Evolutionary conservation across 2,113 vertebrate genomes (phyloP).

Genomic region (Chaenocephalus aceratus): DNA sequence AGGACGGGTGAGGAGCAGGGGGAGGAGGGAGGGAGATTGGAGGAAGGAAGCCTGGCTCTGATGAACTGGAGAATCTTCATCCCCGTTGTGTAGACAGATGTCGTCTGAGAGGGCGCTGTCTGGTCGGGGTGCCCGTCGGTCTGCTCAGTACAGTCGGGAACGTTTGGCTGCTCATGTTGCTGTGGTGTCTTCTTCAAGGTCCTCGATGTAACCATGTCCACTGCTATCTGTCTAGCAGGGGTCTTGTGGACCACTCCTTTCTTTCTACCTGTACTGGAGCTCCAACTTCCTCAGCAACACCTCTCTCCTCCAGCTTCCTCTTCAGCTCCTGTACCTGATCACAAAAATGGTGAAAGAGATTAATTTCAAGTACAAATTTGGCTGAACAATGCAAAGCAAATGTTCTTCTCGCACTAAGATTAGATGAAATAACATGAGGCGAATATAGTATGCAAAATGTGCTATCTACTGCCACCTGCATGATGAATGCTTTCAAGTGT

Average conservation of each 20-base stretch:
- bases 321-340: constrained; percentile 88
- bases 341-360: background rate
- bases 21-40: constrained; percentile 83
- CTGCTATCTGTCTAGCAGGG: constrained; percentile 26
- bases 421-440: background rate
- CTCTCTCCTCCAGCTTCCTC: constrained; percentile 74
- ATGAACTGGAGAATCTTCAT: constrained; percentile 54
- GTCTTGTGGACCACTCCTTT: constrained; percentile 57
- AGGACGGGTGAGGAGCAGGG: constrained; percentile 88
- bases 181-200: constrained; percentile 61
- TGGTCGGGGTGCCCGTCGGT: constrained; percentile 46
- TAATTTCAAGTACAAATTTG: background rate
- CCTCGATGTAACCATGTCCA: constrained; percentile 60
- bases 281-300: background rate
- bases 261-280: constrained; percentile 33
- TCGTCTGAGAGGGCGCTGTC: constrained; percentile 14
- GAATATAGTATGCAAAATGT: background rate
- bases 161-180: constrained; percentile 68
- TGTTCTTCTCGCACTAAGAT: background rate
- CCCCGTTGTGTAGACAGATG: constrained; percentile 58
- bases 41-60: constrained; percentile 76
- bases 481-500: background rate
- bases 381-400: background rate
- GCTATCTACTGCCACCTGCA: background rate
- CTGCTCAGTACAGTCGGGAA: constrained; percentile 73